phyloP scores from a whole-genome alignment of 2,797 vertebrate species.

The Taeniopygia guttata region DNA sequence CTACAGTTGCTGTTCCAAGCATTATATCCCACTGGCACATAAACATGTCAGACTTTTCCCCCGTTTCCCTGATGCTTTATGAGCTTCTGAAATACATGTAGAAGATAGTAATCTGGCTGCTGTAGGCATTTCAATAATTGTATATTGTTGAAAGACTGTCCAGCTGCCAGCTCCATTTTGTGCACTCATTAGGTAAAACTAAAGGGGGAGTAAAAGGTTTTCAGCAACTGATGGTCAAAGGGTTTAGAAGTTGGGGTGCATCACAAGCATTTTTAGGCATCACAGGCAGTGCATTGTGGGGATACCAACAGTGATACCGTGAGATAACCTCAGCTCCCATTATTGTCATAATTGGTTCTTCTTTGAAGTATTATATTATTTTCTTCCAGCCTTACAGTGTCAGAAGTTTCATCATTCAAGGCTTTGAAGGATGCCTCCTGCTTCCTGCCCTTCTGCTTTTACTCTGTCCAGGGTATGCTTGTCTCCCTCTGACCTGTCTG shows the following conservation, averaged over 20 bases:
- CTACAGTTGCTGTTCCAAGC: background rate
- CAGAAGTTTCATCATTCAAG: background rate
- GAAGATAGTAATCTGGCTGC: background rate
- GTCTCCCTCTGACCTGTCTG: background rate
- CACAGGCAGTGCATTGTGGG: background rate
- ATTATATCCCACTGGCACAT: background rate
- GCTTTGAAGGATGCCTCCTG: background rate
- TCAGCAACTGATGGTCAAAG: background rate
- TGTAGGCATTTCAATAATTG: constrained; percentile 9
- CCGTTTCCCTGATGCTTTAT: background rate
- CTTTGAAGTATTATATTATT: background rate
- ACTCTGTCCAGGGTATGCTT: background rate
- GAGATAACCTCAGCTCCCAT: background rate
- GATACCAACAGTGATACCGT: background rate
- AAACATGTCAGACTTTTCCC: background rate
- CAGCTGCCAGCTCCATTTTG: constrained; percentile 16
- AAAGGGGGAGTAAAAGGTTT: background rate
- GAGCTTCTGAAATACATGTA: background rate
- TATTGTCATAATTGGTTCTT: background rate
- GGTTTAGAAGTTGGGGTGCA: background rate
- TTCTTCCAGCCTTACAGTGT: background rate
- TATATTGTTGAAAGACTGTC: background rate
- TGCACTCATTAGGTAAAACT: background rate
- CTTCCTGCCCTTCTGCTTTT: background rate
- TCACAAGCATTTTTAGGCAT: background rate